A percentile compares a stretch with the other conserved stretches of the same genome.
phyloP scores from a whole-genome alignment of 1,140 invertebrate genomes.

The Neodiprion fabricii region DNA sequence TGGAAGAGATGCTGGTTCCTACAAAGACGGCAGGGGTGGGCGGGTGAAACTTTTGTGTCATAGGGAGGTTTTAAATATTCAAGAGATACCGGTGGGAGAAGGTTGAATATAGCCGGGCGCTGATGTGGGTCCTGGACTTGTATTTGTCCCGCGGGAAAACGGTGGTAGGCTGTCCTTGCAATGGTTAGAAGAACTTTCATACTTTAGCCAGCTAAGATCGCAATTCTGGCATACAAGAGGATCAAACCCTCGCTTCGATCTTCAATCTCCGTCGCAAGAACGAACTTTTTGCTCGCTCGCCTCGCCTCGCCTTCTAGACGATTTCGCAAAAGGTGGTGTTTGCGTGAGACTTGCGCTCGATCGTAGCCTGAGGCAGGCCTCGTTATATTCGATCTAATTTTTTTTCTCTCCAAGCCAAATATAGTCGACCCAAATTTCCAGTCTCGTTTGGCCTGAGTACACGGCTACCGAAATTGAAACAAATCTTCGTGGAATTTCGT shows the following conservation, averaged over 20 bases:
- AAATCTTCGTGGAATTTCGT: no score
- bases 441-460: no score
- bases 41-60: not conserved
- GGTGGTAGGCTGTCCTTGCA: not conserved
- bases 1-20: not conserved
- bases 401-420: no score
- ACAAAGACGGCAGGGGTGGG: not conserved
- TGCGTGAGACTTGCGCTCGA: no score
- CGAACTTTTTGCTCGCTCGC: no score
- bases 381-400: no score
- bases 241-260: not conserved
- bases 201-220: not conserved
- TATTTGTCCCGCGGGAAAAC: not conserved
- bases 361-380: no score
- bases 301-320: no score
- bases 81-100: not conserved
- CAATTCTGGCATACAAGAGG: not conserved
- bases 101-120: not conserved
- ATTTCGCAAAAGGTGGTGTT: no score
- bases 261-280: no score
- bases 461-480: no score
- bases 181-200: conserved; percentile 1
- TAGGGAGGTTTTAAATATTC: conserved; percentile 4
- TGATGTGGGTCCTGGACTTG: not conserved
- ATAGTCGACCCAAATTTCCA: no score